Conservation (phyloP, 2,888 invertebrate species). For the Watsonalla binaria region DNA sequence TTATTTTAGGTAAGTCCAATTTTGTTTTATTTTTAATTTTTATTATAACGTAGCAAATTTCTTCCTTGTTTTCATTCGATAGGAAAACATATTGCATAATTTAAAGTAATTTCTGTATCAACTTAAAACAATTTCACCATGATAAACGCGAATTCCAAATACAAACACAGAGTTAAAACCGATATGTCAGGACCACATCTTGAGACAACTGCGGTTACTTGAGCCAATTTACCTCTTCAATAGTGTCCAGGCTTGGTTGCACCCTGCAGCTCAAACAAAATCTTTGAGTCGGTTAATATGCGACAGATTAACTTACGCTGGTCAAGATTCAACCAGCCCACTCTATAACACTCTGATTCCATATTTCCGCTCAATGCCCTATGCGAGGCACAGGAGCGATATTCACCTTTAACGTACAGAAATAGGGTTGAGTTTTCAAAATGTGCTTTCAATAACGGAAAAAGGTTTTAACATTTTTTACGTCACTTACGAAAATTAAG, state of each 20-base stretch:
- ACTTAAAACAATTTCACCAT: no score
- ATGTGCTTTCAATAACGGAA: conserved; percentile 12
- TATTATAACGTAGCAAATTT: no score
- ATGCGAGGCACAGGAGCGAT: conserved; percentile 24
- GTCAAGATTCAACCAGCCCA: conserved; percentile 50
- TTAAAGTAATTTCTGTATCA: no score
- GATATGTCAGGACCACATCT: conserved; percentile 50
- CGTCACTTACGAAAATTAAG: conserved; percentile 16
- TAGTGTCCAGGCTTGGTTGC: conserved; percentile 46
- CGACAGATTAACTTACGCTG: conserved; percentile 44
- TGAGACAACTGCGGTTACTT: conserved; percentile 65
- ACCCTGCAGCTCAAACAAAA: conserved; percentile 25
- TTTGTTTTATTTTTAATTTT: no score
- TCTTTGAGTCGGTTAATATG: conserved; percentile 29
- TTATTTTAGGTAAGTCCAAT: not conserved
- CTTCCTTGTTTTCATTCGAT: no score
- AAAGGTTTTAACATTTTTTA: conserved; percentile 20
- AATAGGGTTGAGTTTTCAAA: conserved; percentile 12
- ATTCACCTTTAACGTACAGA: conserved; percentile 34
- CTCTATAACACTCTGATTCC: conserved; percentile 64
- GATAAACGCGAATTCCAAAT: conserved; percentile 10
- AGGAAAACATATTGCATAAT: no score
- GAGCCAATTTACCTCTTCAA: conserved; percentile 65
- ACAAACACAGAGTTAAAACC: conserved; percentile 26
- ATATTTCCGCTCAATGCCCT: conserved; percentile 70